Base-by-base conservation (phyloP, 2,888 invertebrate species). In the Cephalotes varians region DNA sequence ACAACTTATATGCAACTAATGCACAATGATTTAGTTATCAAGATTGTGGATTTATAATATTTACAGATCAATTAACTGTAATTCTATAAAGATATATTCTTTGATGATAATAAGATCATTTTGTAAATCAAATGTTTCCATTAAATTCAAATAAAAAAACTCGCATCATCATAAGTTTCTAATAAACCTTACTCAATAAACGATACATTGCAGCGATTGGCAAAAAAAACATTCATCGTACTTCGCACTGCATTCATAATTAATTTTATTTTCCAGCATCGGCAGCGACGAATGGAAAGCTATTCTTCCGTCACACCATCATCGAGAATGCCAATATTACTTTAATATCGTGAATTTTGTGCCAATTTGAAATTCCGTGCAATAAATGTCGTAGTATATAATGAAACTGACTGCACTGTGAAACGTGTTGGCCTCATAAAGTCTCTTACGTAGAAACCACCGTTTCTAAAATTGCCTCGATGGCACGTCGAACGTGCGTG, bases 291-390 rank as follows among this genome's bases (percentile, higher is more conserved):
- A 72, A 56, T 44, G 73, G 44, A 56, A 56, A 34, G 73, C 77
- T 58, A 67, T 72, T 72, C 77, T 79, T 72, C 40, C 72, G 56
- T 72, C 72, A 40, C 77, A 54, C 71, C 77, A 31, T 77, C 77
- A 77, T 44, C 72, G 56, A 72, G 56, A 72, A 79, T 79, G 77
- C 77, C 77, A 67, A 79, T 72, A 79, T 79, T 79, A 79, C 77
- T 79, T 71, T 79, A 79, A 79, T 77, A 69, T 79, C 77, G 73
- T 28, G 56, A 56, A 72, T 79, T 72, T 79, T 79, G 56, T 72
- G 56, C 73, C 77, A 79, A 79, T 79, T 79, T 79, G 77, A 71
- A 79, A 79, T 79, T 79, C 56, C 73, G 72, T 56, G 73, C 56
- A 79, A 79, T 79, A 79, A 79, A 79, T 56, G 71, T 77, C 77